These are phyloP conservation scores for Saturnia pavonia DNA, from an alignment of 2,888 invertebrate genomes.

Conservation along the genomic window DNA sequence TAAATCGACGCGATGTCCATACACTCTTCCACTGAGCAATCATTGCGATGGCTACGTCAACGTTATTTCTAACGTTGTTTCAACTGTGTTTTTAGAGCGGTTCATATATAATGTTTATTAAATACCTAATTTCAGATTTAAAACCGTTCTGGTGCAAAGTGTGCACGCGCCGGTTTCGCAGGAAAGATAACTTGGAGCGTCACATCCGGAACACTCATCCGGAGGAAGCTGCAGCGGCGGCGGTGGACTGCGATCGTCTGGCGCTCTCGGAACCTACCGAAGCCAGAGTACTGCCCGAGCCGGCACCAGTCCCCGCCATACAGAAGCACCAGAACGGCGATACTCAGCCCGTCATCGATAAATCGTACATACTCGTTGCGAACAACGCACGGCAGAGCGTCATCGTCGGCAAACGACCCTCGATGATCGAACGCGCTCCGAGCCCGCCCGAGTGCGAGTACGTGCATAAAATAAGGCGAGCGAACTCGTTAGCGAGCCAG, in stretches of 20 bases:
- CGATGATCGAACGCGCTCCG: conserved; percentile 41
- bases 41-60: too few species aligned
- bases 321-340: conserved; percentile 18
- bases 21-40: too few species aligned
- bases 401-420: conserved; percentile 61
- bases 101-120: background rate
- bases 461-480: conserved; percentile 74
- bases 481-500: conserved; percentile 53
- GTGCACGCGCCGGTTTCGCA: conserved; percentile 86
- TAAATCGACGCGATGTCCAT: too few species aligned
- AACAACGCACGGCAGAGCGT: conserved; percentile 75
- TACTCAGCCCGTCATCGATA: conserved; percentile 44
- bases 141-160: conserved; percentile 87
- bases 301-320: conserved; percentile 26
- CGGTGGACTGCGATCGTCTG: conserved; percentile 60
- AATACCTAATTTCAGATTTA: conserved; percentile 70
- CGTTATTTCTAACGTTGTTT: too few species aligned
- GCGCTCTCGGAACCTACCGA: conserved; percentile 46
- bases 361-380: conserved; percentile 70
- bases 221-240: conserved; percentile 59
- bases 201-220: conserved; percentile 90
- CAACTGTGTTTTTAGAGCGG: too few species aligned
- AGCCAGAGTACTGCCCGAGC: conserved; percentile 16
- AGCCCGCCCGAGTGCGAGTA: conserved; percentile 58
- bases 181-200: conserved; percentile 90